These are phyloP conservation scores for Corydoras sp. DNA, from an alignment of 2,113 vertebrate species.

Conservation along the genomic window DNA sequence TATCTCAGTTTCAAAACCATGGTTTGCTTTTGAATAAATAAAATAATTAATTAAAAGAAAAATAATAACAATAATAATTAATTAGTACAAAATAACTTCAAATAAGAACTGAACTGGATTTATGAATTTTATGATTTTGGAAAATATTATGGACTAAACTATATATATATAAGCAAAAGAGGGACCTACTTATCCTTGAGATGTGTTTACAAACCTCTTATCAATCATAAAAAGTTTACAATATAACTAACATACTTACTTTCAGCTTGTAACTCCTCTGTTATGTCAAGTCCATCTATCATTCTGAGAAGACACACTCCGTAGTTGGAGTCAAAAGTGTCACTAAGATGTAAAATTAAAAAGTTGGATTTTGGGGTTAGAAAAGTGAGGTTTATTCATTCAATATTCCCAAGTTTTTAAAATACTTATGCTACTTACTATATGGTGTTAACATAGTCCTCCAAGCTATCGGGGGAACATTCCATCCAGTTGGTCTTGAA, in stretches of 20 bases:
- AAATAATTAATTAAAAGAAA: background rate
- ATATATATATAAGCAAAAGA: too few relatives aligned
- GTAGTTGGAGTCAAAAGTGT: slow-evolving; percentile 65
- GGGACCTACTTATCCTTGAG: too few relatives aligned
- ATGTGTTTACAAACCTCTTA: too few relatives aligned
- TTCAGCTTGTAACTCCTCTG: slow-evolving; percentile 53
- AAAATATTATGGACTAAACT: too few relatives aligned
- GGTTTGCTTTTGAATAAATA: slow-evolving; percentile 51
- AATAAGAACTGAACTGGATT: too few relatives aligned
- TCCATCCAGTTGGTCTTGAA: slow-evolving; percentile 70
- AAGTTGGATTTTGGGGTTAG: background rate
- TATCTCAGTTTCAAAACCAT: slow-evolving; percentile 49
- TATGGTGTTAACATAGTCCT: slow-evolving; percentile 68
- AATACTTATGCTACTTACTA: slow-evolving; percentile 53
- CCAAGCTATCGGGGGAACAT: slow-evolving; percentile 49
- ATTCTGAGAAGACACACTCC: slow-evolving; percentile 65
- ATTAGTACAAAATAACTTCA: too few relatives aligned
- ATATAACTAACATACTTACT: slow-evolving; percentile 41
- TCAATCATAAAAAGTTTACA: background rate
- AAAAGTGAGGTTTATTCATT: background rate
- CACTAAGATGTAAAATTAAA: slow-evolving; percentile 47
- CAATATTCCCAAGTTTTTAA: background rate
- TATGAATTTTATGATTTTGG: too few relatives aligned
- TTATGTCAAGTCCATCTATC: slow-evolving; percentile 59
- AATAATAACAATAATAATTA: too few relatives aligned